phyloP scores from a whole-genome alignment of 2,113 vertebrate genomes.

The Chinchilla lanigera region DNA sequence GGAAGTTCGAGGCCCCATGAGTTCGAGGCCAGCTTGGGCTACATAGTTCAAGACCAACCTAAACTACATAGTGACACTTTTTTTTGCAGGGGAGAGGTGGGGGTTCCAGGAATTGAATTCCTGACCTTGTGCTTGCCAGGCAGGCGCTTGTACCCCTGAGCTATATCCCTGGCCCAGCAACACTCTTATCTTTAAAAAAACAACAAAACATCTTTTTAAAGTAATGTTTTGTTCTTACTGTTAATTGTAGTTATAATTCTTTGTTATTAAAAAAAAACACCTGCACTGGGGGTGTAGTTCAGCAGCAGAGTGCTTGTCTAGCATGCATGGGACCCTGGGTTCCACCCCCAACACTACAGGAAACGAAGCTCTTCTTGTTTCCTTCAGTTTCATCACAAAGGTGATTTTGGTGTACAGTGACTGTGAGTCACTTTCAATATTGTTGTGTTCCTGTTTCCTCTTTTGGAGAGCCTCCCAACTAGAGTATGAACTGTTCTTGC shows the following conservation, averaged over 20 bases:
- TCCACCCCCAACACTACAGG: not conserved
- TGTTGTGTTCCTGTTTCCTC: not conserved
- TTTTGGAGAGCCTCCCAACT: not conserved
- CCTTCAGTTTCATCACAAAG: not conserved
- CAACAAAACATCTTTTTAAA: not conserved
- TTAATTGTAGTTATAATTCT: constrained; percentile 24
- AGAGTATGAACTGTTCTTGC: not conserved
- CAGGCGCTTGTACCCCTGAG: no score
- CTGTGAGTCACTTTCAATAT: not conserved
- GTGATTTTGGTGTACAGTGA: not conserved
- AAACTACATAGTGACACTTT: not conserved
- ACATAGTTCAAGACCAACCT: not conserved
- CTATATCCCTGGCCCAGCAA: not conserved
- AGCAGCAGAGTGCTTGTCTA: not conserved
- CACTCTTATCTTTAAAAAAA: not conserved
- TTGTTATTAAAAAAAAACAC: not conserved
- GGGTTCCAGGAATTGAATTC: no score
- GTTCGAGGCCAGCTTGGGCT: not conserved
- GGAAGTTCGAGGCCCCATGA: not conserved
- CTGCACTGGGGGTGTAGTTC: not conserved
- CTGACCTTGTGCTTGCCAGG: no score
- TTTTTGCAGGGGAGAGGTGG: no score
- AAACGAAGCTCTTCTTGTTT: not conserved
- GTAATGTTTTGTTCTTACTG: constrained; percentile 16
- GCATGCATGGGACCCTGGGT: not conserved